phyloP scores from a whole-genome alignment of 2,888 invertebrate species.

The Acleris emargana region DNA sequence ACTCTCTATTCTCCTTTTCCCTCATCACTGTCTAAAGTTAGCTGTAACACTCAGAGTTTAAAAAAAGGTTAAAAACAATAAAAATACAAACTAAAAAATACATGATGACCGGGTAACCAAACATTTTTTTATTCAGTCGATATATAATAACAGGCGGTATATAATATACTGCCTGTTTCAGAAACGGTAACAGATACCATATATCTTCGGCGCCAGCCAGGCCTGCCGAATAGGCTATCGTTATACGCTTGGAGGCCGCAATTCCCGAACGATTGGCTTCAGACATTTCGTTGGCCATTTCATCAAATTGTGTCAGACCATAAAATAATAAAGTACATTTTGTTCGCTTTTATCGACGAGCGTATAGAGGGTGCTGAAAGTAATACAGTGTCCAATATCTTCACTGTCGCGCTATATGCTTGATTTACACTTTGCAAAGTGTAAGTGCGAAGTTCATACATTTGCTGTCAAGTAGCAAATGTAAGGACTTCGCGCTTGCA shows the following conservation, averaged over 20 bases:
- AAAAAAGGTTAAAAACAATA: no score
- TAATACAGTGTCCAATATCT: constrained; percentile 14
- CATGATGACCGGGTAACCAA: no score
- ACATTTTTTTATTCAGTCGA: no score
- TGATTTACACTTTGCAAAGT: no score
- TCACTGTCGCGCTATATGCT: not conserved
- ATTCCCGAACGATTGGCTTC: constrained; percentile 26
- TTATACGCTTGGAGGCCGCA: constrained; percentile 20
- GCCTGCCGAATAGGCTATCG: constrained; percentile 25
- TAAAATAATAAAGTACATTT: constrained; percentile 11
- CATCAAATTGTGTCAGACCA: constrained; percentile 12
- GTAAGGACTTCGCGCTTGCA: no score
- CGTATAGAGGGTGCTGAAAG: not conserved
- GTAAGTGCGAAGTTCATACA: no score
- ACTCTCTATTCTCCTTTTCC: no score
- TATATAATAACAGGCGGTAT: no score
- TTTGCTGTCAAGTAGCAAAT: no score
- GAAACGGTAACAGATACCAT: constrained; percentile 11
- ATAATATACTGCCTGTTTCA: not conserved
- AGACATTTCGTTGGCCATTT: constrained; percentile 19
- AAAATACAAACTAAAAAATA: no score
- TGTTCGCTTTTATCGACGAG: not conserved
- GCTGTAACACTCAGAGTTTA: no score
- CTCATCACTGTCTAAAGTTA: no score
- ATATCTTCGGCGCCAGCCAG: constrained; percentile 29